phyloP scores from a whole-genome alignment of 2,797 vertebrate genomes.

The Pangasius macronema region DNA sequence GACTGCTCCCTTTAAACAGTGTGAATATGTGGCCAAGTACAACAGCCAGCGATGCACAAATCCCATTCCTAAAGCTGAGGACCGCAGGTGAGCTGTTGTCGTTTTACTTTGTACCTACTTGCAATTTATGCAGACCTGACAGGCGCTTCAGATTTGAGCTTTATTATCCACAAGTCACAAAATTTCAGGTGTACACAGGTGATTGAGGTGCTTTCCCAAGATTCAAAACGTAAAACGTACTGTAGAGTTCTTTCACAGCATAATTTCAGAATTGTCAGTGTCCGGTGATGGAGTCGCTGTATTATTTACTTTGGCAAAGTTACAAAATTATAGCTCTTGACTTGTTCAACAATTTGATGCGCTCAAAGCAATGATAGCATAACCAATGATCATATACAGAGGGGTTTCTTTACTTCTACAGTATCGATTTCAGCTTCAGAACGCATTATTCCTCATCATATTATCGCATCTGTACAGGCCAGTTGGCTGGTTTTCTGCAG shows the following conservation, averaged over 20 bases:
- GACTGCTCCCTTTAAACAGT: slow-evolving; percentile 99
- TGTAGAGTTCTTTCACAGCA: neutral
- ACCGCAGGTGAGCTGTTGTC: slow-evolving; percentile 86
- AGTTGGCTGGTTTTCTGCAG: neutral
- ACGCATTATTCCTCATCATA: neutral
- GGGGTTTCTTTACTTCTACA: neutral
- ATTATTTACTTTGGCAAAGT: neutral
- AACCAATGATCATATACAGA: neutral
- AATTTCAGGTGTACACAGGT: neutral
- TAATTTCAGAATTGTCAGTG: neutral
- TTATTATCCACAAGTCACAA: neutral
- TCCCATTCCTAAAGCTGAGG: slow-evolving; percentile 98
- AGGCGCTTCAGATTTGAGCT: neutral
- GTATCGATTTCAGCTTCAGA: neutral
- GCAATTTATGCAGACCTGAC: neutral
- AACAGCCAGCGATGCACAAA: slow-evolving; percentile 99
- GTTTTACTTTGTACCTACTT: neutral
- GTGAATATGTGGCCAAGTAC: slow-evolving; percentile 99
- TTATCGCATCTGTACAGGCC: neutral
- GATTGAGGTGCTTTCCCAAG: neutral
- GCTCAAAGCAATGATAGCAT: neutral
- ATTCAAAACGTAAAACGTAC: neutral
- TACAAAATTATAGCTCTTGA: neutral
- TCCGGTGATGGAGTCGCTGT: neutral
- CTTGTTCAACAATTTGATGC: neutral